Base-by-base conservation (phyloP, 2,888 invertebrate genomes). In the Cyclophora albipunctata region DNA sequence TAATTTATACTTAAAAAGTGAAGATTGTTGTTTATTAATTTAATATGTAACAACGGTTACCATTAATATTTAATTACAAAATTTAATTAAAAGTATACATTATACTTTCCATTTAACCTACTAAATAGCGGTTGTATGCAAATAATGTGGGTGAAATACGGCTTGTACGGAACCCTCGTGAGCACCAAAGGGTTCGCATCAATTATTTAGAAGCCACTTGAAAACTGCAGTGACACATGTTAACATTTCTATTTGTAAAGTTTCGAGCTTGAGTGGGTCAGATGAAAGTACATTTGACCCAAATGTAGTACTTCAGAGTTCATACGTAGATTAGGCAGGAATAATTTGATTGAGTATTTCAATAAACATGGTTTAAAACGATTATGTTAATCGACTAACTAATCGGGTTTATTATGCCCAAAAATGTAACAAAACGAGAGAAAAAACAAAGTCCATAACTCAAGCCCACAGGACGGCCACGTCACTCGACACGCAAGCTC, bases 181-280 rank as follows among this genome's bases (percentile, higher is more conserved):
- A 69, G 73, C 62, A 62, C 73, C 70, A 74, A 84, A 79, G 82
- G 84, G 84, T 78, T 78, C 78, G 67, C 68, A 72, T 74, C 75
- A 77, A 82, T 81, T 76, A 79, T 80, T 75, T 79, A 78, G 75
- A 76, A 77, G 73, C 84, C 82, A 85, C 87, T 87, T 81, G 74
- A 85, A 78, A 84, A 78, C 79, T 81, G 78, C 81, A 81, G 71
- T 81, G 85, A 87, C 87, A 87, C 85, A 86, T 87, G 86, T 80
- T 81, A 75, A 78, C 78, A 77, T 81, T 82, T 78, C 59, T 34
- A 62, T 62, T 65, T 69, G 59, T 54, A 48, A 48, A 59, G 60
- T 75, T 20, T 20, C 57, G 60, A 20, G 34, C 7, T 20, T 20
- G 20, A 20, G 20, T 20, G 20, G 20, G 20, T 20, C 20, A 20